Base-by-base conservation (phyloP, 2,797 vertebrate species). In the Lithobates pipiens region DNA sequence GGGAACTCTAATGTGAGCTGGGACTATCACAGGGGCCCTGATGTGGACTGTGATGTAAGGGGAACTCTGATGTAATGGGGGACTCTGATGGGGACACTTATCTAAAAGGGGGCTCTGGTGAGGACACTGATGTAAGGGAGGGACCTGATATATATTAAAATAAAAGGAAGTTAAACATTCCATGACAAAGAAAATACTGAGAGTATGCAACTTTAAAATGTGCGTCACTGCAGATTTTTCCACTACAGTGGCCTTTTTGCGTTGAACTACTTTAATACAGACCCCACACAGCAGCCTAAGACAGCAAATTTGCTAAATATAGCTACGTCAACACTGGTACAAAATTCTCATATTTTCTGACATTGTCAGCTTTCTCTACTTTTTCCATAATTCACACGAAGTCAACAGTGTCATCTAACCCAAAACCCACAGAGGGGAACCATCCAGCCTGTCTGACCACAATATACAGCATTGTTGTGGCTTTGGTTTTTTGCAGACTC, bases 281-380 rank as follows among this genome's bases (percentile, higher is more conserved):
- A 61, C 54, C 54, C 54, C 54, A 61, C 54, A 61, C 54, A 61
- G 2, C 21, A 61, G 54, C 54, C 21, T 23, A 61, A 21, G 54
- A 61, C 32, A 61, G 54, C 54, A 61, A 34, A 34, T 69, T 61
- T 1, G 54, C 54, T 61, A 61, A 61, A 61, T 61, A 61, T 61
- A 61, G 54, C 8, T 61, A 61, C 5, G 50, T 18, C 50, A 61
- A 61, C 54, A 61, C 1, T 7, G 10, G 6, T 57, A 57, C 54
- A 57, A 57, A 21, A 57, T 23, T 13, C 21, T 21, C 54, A 23
- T 61, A 61, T 61, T 61, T 61, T 61, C 54, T 61, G 54, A 77
- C 75, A 61, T 32, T 50, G 29, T 77, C 46, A 32, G 75, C 75
- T 61, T 61, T 61, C 54, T 61, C 54, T 61, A 61, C 54, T 61